Conservation (phyloP, 1,140 invertebrate species). For the Physella acuta region DNA sequence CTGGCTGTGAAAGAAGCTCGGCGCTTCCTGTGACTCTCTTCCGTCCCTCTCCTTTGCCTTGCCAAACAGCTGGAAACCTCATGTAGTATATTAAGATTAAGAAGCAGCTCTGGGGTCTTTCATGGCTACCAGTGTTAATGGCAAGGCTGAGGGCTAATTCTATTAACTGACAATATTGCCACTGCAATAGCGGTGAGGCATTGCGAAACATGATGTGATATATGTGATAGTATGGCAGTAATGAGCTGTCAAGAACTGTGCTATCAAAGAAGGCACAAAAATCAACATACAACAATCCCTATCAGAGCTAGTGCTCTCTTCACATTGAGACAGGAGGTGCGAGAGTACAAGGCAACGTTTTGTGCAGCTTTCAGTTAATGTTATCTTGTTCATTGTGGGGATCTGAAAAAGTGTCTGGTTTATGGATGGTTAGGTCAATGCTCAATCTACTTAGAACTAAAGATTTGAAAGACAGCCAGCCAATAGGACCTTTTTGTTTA, state of each 20-base stretch:
- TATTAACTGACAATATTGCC: neutral
- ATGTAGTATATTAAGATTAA: neutral
- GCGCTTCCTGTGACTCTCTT: constrained; percentile 28
- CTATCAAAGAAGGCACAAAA: neutral
- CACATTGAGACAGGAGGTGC: neutral
- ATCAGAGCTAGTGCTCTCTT: constrained; percentile 7
- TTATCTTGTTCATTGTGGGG: constrained; percentile 6
- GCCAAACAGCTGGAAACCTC: constrained; percentile 6
- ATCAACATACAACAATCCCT: neutral
- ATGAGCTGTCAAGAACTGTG: neutral
- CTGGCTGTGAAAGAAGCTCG: constrained; percentile 17
- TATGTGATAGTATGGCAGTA: constrained; percentile 2
- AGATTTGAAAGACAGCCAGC: no score
- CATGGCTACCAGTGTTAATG: neutral
- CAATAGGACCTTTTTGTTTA: no score
- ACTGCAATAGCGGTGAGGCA: neutral
- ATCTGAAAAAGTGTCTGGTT: neutral
- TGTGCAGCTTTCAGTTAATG: constrained; percentile 9
- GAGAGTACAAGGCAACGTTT: neutral
- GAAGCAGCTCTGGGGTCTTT: neutral
- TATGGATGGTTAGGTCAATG: neutral
- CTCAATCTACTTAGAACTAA: no score
- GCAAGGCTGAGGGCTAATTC: constrained; percentile 16
- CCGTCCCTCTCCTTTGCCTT: constrained; percentile 25
- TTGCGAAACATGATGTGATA: constrained; percentile 12